Evolutionary conservation across 2,797 vertebrate species (phyloP), one percentile per base, ranked within the genome.

Genomic region (Serranus cabrilla): DNA sequence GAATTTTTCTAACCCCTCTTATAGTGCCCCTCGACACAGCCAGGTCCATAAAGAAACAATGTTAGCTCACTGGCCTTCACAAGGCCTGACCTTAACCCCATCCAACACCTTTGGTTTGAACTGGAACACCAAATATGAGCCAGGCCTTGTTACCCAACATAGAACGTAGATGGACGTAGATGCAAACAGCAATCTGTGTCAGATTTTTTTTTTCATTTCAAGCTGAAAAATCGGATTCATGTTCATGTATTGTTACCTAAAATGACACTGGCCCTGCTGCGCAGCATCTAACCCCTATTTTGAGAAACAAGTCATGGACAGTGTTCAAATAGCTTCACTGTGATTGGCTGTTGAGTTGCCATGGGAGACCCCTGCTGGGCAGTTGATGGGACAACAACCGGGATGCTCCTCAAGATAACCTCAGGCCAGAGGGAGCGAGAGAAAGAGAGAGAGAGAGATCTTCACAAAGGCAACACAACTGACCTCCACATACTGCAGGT

Each of bases 281-380:
- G 16, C 31, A 21, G 11, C 18, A 42, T 8, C 20, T 21, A 20
- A 62, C 1, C 13, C 5, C 2, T 39, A 1, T 7, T 40, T 73
- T 25, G 7, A 59, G 11, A 46, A 20, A 54, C 14, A 64, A 56
- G 45, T 46, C 25, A 60, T 5, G 21, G 20, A 70, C 4, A 37
- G 45, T 12, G 17, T 45, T 47, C 20, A 39, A 27, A 55, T 25
- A 42, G 46, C 63, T 62, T 55, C 17, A 23, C 34, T 65, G 21
- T 58, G 66, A 80, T 68, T 82, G 82, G 76, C 55, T 69, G 31
- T 46, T 31, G 66, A 12, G 52, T 40, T 73, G 51, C 71, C 18
- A 65, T 68, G 42, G 47, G 72, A 78, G 75, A 83, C 81, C 71
- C 78, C 78, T 88, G 52, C 73, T 83, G 76, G 62, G 9, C 64